phyloP scores from a whole-genome alignment of 1,140 invertebrate genomes.

The Leptopilina boulardi region DNA sequence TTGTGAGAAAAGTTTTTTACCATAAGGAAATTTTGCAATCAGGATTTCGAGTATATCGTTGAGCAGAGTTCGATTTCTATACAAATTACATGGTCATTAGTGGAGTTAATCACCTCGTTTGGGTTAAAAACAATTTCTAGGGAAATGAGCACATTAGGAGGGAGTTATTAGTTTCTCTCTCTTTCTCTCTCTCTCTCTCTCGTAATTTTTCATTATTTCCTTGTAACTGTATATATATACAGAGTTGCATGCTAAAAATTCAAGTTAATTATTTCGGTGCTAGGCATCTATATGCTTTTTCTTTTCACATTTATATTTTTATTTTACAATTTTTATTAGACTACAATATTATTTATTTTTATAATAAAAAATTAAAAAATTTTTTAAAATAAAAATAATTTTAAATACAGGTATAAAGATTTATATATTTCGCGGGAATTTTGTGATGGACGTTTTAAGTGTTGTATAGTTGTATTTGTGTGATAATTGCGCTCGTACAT shows the following conservation, averaged over 20 bases:
- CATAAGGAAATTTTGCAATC: constrained; percentile 9
- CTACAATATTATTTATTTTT: too few relatives aligned
- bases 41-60: constrained; percentile 9
- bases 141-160: constrained; percentile 3
- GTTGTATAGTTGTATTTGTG: constrained; percentile 31
- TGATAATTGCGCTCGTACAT: constrained; percentile 50
- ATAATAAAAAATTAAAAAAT: too few relatives aligned
- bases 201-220: constrained; percentile 3
- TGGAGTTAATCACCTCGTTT: constrained; percentile 10
- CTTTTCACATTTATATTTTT: background rate
- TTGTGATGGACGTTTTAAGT: constrained; percentile 30
- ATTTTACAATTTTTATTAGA: too few relatives aligned
- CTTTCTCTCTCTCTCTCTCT: too few relatives aligned
- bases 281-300: background rate
- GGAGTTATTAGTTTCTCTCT: constrained; percentile 12
- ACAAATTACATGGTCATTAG: constrained; percentile 14
- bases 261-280: constrained; percentile 17
- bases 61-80: constrained; percentile 13
- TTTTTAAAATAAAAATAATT: too few relatives aligned
- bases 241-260: constrained; percentile 1
- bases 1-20: background rate
- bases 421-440: constrained; percentile 11
- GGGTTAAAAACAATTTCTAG: constrained; percentile 13
- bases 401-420: too few relatives aligned
- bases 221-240: background rate